A percentile compares a stretch with the other conserved stretches of the same genome.
Evolutionary conservation across 2,113 vertebrate species (phyloP).

Genomic region (Nipponia nippon): DNA sequence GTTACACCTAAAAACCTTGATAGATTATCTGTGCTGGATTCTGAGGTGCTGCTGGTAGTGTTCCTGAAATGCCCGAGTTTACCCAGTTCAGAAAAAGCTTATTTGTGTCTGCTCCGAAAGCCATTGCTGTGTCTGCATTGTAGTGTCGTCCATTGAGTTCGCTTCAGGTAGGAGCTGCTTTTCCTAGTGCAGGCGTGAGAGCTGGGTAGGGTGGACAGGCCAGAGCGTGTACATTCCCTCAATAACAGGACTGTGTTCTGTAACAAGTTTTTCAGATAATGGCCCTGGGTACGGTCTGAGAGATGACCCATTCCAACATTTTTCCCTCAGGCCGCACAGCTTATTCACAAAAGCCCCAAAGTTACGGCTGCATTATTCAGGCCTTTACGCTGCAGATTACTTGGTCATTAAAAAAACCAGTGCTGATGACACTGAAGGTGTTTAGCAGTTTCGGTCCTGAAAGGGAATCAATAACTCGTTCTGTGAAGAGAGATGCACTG

Average conservation of each 20-base stretch:
- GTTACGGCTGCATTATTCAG: accelerated
- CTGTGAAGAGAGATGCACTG: background rate
- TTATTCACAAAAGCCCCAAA: background rate
- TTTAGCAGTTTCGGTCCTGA: background rate
- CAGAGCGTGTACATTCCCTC: background rate
- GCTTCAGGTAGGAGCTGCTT: background rate
- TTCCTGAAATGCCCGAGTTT: background rate
- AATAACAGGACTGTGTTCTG: background rate
- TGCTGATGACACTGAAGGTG: background rate
- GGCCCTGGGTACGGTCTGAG: accelerated
- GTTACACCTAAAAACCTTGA: background rate
- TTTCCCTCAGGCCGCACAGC: background rate
- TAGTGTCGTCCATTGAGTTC: background rate
- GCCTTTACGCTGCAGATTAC: background rate
- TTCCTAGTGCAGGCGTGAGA: accelerated
- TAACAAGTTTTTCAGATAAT: accelerated
- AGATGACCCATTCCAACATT: background rate
- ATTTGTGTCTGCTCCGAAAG: background rate
- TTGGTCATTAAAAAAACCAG: background rate
- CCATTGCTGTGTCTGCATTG: background rate
- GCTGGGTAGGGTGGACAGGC: background rate
- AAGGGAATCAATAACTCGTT: background rate
- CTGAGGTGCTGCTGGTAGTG: background rate
- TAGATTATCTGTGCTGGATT: background rate
- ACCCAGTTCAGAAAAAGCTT: background rate